phyloP scores from a whole-genome alignment of 2,797 vertebrate species.

The Bufotes viridis region DNA sequence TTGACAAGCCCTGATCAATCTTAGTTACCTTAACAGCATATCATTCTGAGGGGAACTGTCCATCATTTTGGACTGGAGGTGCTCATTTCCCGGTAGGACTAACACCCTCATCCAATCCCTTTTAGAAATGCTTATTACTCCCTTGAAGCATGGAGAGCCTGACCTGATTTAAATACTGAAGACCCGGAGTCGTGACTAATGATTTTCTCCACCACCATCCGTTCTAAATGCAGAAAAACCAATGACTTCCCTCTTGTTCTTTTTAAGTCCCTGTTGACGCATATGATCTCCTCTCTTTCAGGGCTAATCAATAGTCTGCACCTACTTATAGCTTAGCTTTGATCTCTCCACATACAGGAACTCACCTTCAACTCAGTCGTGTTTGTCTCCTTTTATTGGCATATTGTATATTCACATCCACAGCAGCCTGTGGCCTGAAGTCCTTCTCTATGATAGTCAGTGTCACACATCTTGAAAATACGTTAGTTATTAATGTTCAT shows the following conservation, averaged over 20 bases:
- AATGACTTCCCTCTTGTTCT: conserved; percentile 4
- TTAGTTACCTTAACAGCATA: not conserved
- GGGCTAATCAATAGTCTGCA: conserved; percentile 23
- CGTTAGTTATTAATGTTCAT: not conserved
- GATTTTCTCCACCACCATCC: not conserved
- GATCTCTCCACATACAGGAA: not conserved
- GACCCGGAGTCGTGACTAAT: not conserved
- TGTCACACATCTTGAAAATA: not conserved
- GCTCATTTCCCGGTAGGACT: not conserved
- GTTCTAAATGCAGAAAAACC: not conserved
- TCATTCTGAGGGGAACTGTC: not conserved
- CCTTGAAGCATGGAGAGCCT: not conserved
- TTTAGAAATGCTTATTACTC: not conserved
- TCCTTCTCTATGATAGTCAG: conserved; percentile 24
- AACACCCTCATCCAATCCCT: not conserved
- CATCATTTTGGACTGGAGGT: not conserved
- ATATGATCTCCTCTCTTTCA: conserved; percentile 23
- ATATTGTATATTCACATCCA: not conserved
- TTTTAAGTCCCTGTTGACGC: not conserved
- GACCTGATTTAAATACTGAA: not conserved
- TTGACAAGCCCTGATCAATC: not conserved
- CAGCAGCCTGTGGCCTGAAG: not conserved
- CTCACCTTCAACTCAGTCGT: conserved; percentile 30
- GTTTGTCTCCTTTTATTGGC: conserved; percentile 15
- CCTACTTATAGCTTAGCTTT: conserved; percentile 10